A percentile compares a stretch with the other conserved stretches of the same genome.
Conservation (phyloP, 2,888 invertebrate genomes). For the Cerceris ruficornis region DNA sequence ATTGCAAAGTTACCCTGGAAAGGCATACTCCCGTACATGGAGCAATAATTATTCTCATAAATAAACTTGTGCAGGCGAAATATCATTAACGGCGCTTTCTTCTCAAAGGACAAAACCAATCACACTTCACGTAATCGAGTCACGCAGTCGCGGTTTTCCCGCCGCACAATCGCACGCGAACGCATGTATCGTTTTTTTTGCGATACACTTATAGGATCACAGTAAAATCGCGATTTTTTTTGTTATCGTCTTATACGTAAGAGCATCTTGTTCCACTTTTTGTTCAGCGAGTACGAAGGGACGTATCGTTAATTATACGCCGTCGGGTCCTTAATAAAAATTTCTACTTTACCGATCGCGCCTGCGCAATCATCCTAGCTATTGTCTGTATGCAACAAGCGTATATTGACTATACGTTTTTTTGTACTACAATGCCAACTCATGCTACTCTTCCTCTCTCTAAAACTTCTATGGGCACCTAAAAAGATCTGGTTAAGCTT, state of each 20-base stretch:
- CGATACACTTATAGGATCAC: slow-evolving; percentile 72
- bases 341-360: slow-evolving; percentile 71
- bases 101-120: slow-evolving; percentile 43
- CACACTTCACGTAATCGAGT: slow-evolving; percentile 57
- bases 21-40: slow-evolving; percentile 32
- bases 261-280: slow-evolving; percentile 61
- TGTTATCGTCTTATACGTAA: slow-evolving; percentile 24
- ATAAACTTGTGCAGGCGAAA: slow-evolving; percentile 54
- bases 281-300: slow-evolving; percentile 58
- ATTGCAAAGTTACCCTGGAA: slow-evolving; percentile 54
- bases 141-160: slow-evolving; percentile 46
- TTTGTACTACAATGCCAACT: slow-evolving; percentile 74
- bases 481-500: slow-evolving; percentile 58
- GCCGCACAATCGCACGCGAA: slow-evolving; percentile 41
- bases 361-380: slow-evolving; percentile 76
- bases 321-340: slow-evolving; percentile 59
- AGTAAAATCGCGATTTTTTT: slow-evolving; percentile 69
- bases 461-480: slow-evolving; percentile 63
- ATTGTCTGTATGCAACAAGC: slow-evolving; percentile 78
- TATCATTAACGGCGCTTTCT: slow-evolving; percentile 23
- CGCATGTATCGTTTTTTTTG: slow-evolving; percentile 56
- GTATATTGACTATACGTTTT: slow-evolving; percentile 67
- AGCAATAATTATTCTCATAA: slow-evolving; percentile 36
- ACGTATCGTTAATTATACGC: slow-evolving; percentile 43
- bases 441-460: slow-evolving; percentile 59